Base-by-base conservation (phyloP, 2,888 invertebrate species). In the Drosophila neotestacea region DNA sequence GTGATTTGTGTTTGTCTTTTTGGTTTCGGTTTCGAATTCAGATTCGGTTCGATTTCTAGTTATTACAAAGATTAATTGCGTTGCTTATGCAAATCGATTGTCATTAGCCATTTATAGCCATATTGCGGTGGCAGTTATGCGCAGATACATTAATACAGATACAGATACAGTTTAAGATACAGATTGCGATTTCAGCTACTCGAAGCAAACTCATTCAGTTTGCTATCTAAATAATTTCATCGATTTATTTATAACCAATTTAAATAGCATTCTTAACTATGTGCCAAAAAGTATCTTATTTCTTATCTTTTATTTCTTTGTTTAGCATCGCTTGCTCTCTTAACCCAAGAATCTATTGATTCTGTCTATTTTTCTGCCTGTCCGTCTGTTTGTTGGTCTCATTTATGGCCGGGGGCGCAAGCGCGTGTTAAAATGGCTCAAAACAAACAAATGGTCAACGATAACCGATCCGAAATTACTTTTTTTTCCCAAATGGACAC, bases 21-120 rank as follows among this genome's bases (percentile, higher is more conserved):
- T 56, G 56, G 67, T 47, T 64, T 67, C 5, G 41, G 28, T 46
- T 56, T 44, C 28, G 28, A 36, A 6, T 34, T 46, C n/a, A 38
- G 38, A 67, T 70, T 79, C 61, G 79, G 65, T 67, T 66, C 65
- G 66, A 54, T 85, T 80, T 79, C 83, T 77, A 88, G 83, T 85
- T 88, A 79, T 90, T 85, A 90, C 90, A 80, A 88, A 88, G 87
- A 88, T 88, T 88, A 90, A 88, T 88, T 80, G 64, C 77, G 73
- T 68, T 79, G 74, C 72, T 85, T 88, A 88, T 82, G 88, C 89
- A 85, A 89, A 85, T 88, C 88, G 83, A 88, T 79, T 87, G 89
- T 85, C 90, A 90, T 90, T 87, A 87, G 77, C 88, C 78, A 89
- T 85, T 90, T 87, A 77, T 58, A 47, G 81, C 27, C 70, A 77